A percentile compares a stretch with the other conserved stretches of the same genome.
Evolutionary conservation across 2,113 vertebrate species (phyloP).

Genomic region (Sylvilagus bachmani): DNA sequence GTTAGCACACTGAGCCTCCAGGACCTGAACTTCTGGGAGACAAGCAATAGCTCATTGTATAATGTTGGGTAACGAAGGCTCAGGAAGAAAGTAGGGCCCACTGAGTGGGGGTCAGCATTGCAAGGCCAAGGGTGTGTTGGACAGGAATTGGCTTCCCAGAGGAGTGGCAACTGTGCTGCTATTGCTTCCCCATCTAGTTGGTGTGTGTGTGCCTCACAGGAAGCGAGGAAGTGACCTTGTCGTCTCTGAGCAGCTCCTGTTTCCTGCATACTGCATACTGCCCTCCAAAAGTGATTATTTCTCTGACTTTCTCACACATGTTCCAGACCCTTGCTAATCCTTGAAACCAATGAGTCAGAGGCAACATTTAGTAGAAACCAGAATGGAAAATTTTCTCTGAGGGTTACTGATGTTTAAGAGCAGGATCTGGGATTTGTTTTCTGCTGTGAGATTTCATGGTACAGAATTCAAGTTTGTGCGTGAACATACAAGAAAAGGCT

Average conservation of each 20-base stretch:
- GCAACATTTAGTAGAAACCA: constrained; percentile 34
- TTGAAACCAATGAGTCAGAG: constrained; percentile 54
- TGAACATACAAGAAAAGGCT: neutral
- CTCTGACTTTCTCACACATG: neutral
- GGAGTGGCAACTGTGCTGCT: neutral
- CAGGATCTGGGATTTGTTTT: constrained; percentile 7
- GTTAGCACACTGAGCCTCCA: too few species aligned
- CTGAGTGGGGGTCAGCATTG: too few species aligned
- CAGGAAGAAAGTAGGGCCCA: neutral
- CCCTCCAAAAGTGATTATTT: neutral
- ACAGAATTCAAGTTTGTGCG: neutral
- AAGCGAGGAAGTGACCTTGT: constrained; percentile 42
- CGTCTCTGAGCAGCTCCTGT: neutral
- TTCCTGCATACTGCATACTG: constrained; percentile 19
- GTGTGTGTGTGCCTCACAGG: neutral
- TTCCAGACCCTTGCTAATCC: constrained; percentile 1
- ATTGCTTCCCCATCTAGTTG: neutral
- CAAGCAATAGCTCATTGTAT: neutral
- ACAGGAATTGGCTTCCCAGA: neutral
- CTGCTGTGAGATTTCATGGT: neutral
- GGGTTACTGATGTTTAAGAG: constrained; percentile 24
- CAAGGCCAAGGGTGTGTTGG: neutral
- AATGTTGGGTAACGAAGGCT: neutral
- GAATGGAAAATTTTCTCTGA: constrained; percentile 46
- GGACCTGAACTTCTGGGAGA: too few species aligned